These are phyloP conservation scores for Rhyacichthys aspro DNA, from an alignment of 2,797 vertebrate genomes.

Conservation along the genomic window DNA sequence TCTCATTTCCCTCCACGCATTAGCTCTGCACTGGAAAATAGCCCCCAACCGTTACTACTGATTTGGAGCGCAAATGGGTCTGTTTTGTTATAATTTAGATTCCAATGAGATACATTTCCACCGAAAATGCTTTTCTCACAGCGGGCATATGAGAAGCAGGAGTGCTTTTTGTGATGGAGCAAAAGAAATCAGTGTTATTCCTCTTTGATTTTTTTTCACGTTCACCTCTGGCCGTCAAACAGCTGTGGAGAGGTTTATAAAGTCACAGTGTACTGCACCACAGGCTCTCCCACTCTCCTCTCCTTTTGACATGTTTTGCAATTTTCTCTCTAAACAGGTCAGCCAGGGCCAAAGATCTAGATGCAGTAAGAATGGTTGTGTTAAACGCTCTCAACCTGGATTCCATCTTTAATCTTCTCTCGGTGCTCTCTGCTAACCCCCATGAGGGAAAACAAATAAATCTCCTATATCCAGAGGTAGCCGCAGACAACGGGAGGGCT, in stretches of 20 bases:
- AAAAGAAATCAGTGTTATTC: neutral
- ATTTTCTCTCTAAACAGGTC: slow-evolving; percentile 42
- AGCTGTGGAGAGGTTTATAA: slow-evolving; percentile 20
- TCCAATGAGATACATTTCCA: slow-evolving; percentile 18
- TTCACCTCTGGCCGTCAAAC: slow-evolving; percentile 41
- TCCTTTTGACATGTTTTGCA: slow-evolving; percentile 23
- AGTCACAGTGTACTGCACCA: neutral
- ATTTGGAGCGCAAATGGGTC: slow-evolving; percentile 21
- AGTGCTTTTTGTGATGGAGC: neutral
- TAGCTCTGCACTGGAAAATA: slow-evolving; percentile 38
- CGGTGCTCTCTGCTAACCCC: slow-evolving; percentile 31
- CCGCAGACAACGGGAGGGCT: slow-evolving; percentile 50
- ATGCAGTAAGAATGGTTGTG: slow-evolving; percentile 42
- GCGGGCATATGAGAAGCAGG: slow-evolving; percentile 4
- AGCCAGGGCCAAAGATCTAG: slow-evolving; percentile 43
- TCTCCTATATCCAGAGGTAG: slow-evolving; percentile 47
- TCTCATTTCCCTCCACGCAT: slow-evolving; percentile 40
- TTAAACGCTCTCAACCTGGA: slow-evolving; percentile 47
- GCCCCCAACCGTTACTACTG: slow-evolving; percentile 21
- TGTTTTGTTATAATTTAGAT: slow-evolving; percentile 34
- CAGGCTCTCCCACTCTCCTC: neutral
- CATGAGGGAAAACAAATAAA: slow-evolving; percentile 54
- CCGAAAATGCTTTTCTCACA: slow-evolving; percentile 14
- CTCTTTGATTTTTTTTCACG: neutral
- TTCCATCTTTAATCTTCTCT: slow-evolving; percentile 55